A percentile compares a stretch with the other conserved stretches of the same genome.
Evolutionary conservation across 2,797 vertebrate genomes (phyloP).

Genomic region (Urocyon cinereoargenteus): DNA sequence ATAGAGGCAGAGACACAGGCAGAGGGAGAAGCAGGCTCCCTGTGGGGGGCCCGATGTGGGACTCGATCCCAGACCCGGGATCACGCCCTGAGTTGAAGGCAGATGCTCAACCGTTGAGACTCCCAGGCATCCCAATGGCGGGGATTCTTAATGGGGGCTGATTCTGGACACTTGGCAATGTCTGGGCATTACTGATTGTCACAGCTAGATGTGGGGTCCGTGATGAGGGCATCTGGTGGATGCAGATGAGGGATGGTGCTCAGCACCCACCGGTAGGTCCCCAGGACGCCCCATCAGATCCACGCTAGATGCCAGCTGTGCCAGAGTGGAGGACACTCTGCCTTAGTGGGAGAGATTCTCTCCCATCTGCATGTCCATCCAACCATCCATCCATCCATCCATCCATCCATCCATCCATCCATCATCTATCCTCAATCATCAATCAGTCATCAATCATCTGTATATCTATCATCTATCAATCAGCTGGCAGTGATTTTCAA

Average conservation of each 20-base stretch:
- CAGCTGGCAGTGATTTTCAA: background rate
- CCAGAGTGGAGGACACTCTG: background rate
- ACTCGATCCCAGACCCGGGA: too few relatives aligned
- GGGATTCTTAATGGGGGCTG: accelerated
- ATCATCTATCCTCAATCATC: too few relatives aligned
- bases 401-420: background rate
- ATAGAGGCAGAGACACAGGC: too few relatives aligned
- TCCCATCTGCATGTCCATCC: background rate
- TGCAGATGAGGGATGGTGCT: background rate
- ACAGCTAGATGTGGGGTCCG: background rate
- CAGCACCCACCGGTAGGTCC: too few relatives aligned
- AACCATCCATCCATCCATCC: background rate
- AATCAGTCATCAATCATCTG: background rate
- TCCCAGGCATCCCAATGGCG: too few relatives aligned
- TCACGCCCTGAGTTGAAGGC: too few relatives aligned
- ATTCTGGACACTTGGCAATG: background rate
- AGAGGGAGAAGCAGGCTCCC: too few relatives aligned
- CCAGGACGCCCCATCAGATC: too few relatives aligned
- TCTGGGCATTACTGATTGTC: background rate
- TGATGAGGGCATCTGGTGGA: background rate
- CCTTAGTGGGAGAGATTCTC: accelerated
- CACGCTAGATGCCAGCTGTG: background rate
- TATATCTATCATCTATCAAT: background rate
- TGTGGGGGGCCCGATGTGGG: too few relatives aligned
- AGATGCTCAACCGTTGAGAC: too few relatives aligned